Percentiles rank a stretch among this genome's conserved stretches.
These are phyloP conservation scores for Numenius arquata DNA, from an alignment of 2,113 vertebrate genomes.

Conservation along the genomic window DNA sequence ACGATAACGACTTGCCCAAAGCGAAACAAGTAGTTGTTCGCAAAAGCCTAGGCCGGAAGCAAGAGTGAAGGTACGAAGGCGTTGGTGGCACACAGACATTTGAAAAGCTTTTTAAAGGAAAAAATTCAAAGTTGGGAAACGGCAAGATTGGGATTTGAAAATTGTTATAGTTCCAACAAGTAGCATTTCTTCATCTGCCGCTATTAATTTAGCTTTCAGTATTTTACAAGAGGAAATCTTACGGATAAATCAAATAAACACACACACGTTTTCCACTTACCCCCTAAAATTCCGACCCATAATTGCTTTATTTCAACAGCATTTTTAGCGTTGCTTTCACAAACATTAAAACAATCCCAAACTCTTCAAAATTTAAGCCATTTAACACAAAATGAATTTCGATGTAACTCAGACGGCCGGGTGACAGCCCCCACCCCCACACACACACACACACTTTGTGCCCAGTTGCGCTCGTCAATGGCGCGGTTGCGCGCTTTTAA, in stretches of 20 bases:
- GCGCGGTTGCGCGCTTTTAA: neutral
- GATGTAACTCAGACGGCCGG: too few relatives aligned
- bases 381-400: neutral
- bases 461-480: neutral
- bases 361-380: neutral
- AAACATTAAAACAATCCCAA: neutral
- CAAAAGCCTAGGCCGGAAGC: neutral
- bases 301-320: neutral
- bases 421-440: too few relatives aligned
- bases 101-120: neutral
- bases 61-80: too few relatives aligned
- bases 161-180: neutral
- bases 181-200: neutral
- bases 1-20: fast-evolving
- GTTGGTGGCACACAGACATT: fast-evolving
- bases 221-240: neutral
- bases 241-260: neutral
- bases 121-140: neutral
- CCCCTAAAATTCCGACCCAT: neutral
- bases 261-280: neutral
- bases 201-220: neutral
- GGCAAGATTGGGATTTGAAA: neutral
- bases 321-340: neutral
- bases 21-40: fast-evolving
- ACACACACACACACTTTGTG: too few relatives aligned